A percentile compares a stretch with the other conserved stretches of the same genome.
phyloP scores from a whole-genome alignment of 2,888 invertebrate species.

The Eremobia ochroleuca region DNA sequence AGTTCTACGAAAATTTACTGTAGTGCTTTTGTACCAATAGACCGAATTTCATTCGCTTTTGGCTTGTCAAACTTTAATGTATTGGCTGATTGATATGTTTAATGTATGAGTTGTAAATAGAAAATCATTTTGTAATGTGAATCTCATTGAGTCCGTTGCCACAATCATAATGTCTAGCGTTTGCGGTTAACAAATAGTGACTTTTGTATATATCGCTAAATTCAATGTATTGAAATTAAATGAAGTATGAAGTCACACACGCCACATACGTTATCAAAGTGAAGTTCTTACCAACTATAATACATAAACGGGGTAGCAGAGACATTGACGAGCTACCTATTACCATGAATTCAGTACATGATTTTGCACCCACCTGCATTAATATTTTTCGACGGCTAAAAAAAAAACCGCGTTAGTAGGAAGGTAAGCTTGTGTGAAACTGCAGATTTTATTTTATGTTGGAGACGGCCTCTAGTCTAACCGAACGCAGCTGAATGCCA shows the following conservation, averaged over 20 bases:
- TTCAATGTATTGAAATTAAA: not conserved
- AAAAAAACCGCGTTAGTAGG: too few species aligned
- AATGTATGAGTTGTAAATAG: not conserved
- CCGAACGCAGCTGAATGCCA: too few species aligned
- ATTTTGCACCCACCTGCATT: not conserved
- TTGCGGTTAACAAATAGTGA: not conserved
- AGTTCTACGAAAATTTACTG: not conserved
- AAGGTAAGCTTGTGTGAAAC: too few species aligned
- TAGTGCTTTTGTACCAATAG: not conserved
- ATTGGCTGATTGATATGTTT: conserved; percentile 5
- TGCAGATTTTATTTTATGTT: too few species aligned
- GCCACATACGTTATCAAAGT: not conserved
- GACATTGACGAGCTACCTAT: not conserved
- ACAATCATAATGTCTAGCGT: not conserved
- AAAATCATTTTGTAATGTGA: not conserved
- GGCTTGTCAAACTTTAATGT: not conserved
- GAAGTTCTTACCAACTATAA: not conserved
- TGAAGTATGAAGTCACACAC: not conserved
- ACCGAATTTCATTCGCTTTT: not conserved
- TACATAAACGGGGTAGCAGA: not conserved
- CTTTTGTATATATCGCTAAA: not conserved
- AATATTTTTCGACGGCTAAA: too few species aligned
- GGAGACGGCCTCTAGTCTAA: too few species aligned
- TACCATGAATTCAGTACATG: not conserved
- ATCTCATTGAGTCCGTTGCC: not conserved